These are phyloP conservation scores for Acrossocheilus fasciatus DNA, from an alignment of 2,797 vertebrate species.

Conservation along the genomic window DNA sequence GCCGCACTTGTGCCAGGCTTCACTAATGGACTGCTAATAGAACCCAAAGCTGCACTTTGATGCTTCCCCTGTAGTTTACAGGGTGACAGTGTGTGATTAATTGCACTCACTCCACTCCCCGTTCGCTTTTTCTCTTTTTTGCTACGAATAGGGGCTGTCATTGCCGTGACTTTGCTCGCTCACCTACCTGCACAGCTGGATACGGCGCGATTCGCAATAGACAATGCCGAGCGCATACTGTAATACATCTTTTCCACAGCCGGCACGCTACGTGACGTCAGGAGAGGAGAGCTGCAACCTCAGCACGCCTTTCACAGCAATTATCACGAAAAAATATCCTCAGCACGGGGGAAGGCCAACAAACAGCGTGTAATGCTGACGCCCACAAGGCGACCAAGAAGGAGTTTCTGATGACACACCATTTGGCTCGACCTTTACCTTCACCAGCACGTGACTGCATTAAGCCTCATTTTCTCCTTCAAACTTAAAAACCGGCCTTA, in stretches of 20 bases:
- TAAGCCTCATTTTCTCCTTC: slow-evolving; percentile 4
- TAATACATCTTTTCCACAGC: slow-evolving; percentile 67
- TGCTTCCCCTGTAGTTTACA: slow-evolving; percentile 73
- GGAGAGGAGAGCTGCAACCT: slow-evolving; percentile 69
- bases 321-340: slow-evolving; percentile 70
- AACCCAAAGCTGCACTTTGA: slow-evolving; percentile 75
- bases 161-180: slow-evolving; percentile 47
- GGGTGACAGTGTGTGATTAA: slow-evolving; percentile 81
- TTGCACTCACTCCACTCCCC: slow-evolving; percentile 73
- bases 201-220: slow-evolving; percentile 43
- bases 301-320: slow-evolving; percentile 80
- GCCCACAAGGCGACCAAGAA: slow-evolving; percentile 42
- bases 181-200: slow-evolving; percentile 61
- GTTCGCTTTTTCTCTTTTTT: slow-evolving; percentile 58
- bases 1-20: slow-evolving; percentile 51
- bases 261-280: slow-evolving; percentile 72
- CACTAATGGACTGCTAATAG: slow-evolving; percentile 87
- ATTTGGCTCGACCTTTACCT: slow-evolving; percentile 64
- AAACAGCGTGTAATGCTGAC: slow-evolving; percentile 67
- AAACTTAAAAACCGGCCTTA: slow-evolving; percentile 35
- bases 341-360: slow-evolving; percentile 59
- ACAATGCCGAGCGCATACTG: slow-evolving; percentile 44
- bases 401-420: slow-evolving; percentile 57
- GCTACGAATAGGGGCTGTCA: slow-evolving; percentile 52
- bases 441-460: slow-evolving; percentile 58